These are phyloP conservation scores for Carassius gibelio DNA, from an alignment of 2,113 vertebrate species.

Conservation along the genomic window DNA sequence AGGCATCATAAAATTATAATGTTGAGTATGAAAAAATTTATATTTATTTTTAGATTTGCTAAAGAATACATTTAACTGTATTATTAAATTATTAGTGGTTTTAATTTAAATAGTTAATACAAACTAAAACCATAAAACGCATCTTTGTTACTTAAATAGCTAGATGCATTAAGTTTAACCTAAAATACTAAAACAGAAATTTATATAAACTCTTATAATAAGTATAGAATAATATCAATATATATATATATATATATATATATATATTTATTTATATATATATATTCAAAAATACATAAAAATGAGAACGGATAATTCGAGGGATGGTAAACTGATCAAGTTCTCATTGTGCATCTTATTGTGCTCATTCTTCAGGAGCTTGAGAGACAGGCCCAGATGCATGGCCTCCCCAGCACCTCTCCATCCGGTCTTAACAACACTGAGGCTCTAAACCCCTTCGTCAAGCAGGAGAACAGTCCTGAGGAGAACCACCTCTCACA, in stretches of 20 bases:
- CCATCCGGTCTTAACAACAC: conserved; percentile 83
- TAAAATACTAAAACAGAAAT: neutral
- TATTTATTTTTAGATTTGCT: neutral
- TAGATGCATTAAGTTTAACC: neutral
- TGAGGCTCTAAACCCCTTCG: conserved; percentile 81
- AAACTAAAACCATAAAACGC: no score
- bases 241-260: no score
- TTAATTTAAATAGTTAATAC: no score
- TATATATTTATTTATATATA: no score
- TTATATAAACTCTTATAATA: no score
- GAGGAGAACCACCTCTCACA: conserved; percentile 78
- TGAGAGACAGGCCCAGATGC: conserved; percentile 93
- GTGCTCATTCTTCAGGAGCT: conserved; percentile 80
- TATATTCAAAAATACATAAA: neutral
- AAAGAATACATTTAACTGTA: neutral
- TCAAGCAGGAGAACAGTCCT: conserved; percentile 85
- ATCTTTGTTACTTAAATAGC: no score
- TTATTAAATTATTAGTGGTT: neutral
- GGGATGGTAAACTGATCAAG: no score
- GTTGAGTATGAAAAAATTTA: neutral
- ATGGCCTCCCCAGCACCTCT: conserved; percentile 85
- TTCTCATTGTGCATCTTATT: neutral
- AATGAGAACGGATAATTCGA: neutral
- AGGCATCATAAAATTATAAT: neutral
- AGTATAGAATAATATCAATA: no score